Conservation (phyloP, 2,888 invertebrate genomes). For the Archaeoteleia sp. region DNA sequence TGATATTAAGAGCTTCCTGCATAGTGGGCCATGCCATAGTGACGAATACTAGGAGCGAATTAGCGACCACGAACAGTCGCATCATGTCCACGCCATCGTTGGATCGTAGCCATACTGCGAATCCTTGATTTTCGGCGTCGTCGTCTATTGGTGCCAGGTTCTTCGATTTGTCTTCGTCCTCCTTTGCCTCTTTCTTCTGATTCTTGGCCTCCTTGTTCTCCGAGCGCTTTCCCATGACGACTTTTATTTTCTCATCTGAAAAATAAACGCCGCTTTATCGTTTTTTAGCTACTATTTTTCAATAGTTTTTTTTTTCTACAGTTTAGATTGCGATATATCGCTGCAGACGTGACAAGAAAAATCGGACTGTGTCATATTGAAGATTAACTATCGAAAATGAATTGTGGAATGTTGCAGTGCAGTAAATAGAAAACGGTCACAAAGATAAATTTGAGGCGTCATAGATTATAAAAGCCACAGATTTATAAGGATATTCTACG, state of each 20-base stretch:
- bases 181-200: constrained; percentile 36
- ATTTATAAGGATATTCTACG: no score
- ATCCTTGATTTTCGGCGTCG: constrained; percentile 68
- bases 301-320: constrained; percentile 1
- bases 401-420: no score
- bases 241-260: constrained; percentile 51
- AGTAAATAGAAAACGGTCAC: no score
- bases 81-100: constrained; percentile 84
- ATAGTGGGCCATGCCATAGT: constrained; percentile 86
- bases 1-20: constrained; percentile 77
- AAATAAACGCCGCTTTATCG: constrained; percentile 28
- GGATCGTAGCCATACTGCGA: constrained; percentile 74
- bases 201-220: constrained; percentile 56
- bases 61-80: constrained; percentile 87
- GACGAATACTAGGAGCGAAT: constrained; percentile 83
- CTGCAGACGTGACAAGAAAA: constrained; percentile 5
- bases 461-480: no score
- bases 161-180: constrained; percentile 50
- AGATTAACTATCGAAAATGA: no score
- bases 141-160: constrained; percentile 56
- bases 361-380: no score
- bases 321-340: constrained; percentile 3
- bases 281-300: not conserved
- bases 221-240: constrained; percentile 63
- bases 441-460: no score